Evolutionary conservation across 2,888 invertebrate species (phyloP).

Genomic region (Xanthorhoe designata): DNA sequence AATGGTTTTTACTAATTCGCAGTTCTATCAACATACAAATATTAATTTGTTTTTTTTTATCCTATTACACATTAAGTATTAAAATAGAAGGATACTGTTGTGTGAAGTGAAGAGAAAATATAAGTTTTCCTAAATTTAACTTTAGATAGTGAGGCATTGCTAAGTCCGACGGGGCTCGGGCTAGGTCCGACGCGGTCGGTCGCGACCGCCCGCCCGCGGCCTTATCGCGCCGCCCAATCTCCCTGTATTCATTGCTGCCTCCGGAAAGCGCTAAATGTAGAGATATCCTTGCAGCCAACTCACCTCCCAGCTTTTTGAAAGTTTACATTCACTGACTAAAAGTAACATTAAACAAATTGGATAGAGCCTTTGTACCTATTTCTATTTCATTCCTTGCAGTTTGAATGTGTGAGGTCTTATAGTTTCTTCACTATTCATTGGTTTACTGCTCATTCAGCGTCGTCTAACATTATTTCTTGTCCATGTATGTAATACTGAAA

Average conservation of each 20-base stretch:
- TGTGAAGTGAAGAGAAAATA: background rate
- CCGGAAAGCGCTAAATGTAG: constrained; percentile 75
- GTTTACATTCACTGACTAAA: constrained; percentile 68
- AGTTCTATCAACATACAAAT: too few relatives aligned
- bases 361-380: constrained; percentile 63
- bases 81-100: too few relatives aligned
- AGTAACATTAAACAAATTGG: constrained; percentile 81
- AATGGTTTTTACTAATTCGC: too few relatives aligned
- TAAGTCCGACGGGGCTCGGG: constrained; percentile 7
- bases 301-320: constrained; percentile 73
- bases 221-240: constrained; percentile 78
- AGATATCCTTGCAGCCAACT: constrained; percentile 69
- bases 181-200: constrained; percentile 36
- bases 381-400: constrained; percentile 55
- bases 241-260: constrained; percentile 74
- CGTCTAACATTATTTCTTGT: background rate
- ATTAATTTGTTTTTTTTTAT: too few relatives aligned
- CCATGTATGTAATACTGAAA: background rate
- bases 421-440: constrained; percentile 23
- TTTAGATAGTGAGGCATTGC: constrained; percentile 5
- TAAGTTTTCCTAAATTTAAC: background rate
- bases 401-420: constrained; percentile 43
- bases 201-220: constrained; percentile 53
- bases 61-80: too few relatives aligned
- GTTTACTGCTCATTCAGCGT: constrained; percentile 7